Conservation (phyloP, 2,888 invertebrate species). For the Epistrophella euchroma region DNA sequence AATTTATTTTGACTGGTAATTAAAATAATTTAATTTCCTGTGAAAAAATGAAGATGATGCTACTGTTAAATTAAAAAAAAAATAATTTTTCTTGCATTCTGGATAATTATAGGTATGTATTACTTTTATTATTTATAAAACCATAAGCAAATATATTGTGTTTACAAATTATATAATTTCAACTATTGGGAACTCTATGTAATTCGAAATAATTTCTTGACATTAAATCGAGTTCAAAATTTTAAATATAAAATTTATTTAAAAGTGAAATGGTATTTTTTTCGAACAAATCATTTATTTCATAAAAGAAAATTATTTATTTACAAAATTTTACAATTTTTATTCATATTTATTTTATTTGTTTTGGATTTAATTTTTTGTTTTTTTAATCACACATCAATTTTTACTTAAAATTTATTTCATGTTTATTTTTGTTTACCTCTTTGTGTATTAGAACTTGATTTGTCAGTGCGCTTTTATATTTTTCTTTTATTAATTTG, state of each 20-base stretch:
- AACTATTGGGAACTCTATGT: neutral
- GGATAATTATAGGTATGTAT: neutral
- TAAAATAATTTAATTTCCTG: neutral
- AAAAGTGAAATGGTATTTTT: neutral
- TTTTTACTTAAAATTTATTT: slow-evolving; percentile 32
- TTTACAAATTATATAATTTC: neutral
- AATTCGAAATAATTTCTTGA: neutral
- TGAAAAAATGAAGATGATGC: neutral
- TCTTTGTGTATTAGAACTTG: slow-evolving; percentile 62
- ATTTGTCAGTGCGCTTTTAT: slow-evolving; percentile 71
- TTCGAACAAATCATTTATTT: slow-evolving; percentile 38
- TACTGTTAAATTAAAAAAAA: neutral
- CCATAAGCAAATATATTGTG: no score
- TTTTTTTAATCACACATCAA: slow-evolving; percentile 39
- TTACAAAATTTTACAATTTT: slow-evolving; percentile 23
- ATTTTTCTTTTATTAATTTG: slow-evolving; percentile 30
- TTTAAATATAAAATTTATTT: neutral
- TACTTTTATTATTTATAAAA: neutral
- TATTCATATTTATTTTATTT: slow-evolving; percentile 6
- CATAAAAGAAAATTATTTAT: neutral
- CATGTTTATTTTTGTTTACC: slow-evolving; percentile 3
- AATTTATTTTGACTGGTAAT: neutral
- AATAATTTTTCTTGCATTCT: no score
- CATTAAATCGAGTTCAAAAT: neutral
- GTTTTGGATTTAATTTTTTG: neutral